Evolutionary conservation across 2,888 invertebrate genomes (phyloP).

Genomic region (Drosophila paracracens): DNA sequence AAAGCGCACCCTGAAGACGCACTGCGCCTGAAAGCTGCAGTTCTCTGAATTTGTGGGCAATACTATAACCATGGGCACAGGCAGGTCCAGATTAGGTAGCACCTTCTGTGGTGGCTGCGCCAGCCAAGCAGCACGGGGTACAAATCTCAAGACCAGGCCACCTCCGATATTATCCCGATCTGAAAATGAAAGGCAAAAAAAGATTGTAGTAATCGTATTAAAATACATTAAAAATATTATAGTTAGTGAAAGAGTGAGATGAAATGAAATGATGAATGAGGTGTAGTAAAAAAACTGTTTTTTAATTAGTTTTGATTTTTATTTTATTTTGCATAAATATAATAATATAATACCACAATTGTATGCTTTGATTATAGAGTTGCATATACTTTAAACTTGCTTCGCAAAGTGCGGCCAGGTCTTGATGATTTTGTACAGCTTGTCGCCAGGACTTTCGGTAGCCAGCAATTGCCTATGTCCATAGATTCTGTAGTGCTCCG

Average conservation of each 20-base stretch:
- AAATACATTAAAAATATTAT: not conserved
- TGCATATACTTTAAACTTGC: conserved; percentile 11
- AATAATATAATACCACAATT: conserved; percentile 20
- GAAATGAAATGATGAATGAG: too few relatives aligned
- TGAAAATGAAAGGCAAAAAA: conserved; percentile 31
- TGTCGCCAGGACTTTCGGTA: conserved; percentile 90
- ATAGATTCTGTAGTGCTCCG: conserved; percentile 88
- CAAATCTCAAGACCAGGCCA: conserved; percentile 72
- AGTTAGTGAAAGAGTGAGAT: not conserved
- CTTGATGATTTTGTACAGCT: conserved; percentile 87
- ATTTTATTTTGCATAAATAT: conserved; percentile 3
- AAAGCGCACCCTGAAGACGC: conserved; percentile 87
- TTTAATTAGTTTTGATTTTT: not conserved
- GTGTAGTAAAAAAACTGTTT: conserved; percentile 2
- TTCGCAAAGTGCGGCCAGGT: conserved; percentile 88
- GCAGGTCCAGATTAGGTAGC: conserved; percentile 55
- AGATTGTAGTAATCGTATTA: not conserved
- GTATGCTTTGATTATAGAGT: conserved; percentile 7
- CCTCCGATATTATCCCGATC: conserved; percentile 77
- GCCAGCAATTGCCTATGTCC: conserved; percentile 89
- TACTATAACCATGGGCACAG: conserved; percentile 70
- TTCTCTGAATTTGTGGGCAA: conserved; percentile 76
- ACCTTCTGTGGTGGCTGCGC: conserved; percentile 76
- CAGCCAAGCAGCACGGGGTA: conserved; percentile 76
- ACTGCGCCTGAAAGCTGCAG: conserved; percentile 85